Evolutionary conservation across 2,888 invertebrate genomes (phyloP).

Genomic region (Tetramorium bicarinatum): DNA sequence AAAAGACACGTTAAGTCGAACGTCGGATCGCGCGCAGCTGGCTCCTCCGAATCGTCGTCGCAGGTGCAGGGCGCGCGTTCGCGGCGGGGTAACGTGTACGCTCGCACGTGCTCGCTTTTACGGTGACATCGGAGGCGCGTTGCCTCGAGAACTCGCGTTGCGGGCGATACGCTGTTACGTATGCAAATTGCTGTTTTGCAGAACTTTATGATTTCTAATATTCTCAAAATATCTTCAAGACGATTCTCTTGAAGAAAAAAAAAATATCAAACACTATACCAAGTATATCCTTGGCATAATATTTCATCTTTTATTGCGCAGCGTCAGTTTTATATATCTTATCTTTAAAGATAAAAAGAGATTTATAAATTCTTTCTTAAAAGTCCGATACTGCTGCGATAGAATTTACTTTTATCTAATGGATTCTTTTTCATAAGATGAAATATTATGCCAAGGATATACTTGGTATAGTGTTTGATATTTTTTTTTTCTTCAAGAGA

Average conservation of each 20-base stretch:
- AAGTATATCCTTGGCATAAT: neutral
- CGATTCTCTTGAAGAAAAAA: neutral
- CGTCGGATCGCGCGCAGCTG: conserved; percentile 66
- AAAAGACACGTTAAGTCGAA: conserved; percentile 20
- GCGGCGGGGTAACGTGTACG: neutral
- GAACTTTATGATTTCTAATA: neutral
- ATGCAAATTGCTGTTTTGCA: neutral
- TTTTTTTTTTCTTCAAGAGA: too few relatives aligned
- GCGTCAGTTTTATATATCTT: neutral
- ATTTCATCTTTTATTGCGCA: neutral
- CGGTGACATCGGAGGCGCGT: conserved; percentile 24
- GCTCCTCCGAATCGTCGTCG: conserved; percentile 62
- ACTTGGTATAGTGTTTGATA: too few relatives aligned
- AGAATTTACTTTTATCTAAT: neutral
- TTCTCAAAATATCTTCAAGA: neutral
- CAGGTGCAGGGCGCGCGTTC: conserved; percentile 62
- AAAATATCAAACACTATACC: neutral
- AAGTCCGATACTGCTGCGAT: neutral
- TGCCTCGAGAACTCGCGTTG: neutral
- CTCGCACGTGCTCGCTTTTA: conserved; percentile 35
- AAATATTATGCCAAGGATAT: too few relatives aligned
- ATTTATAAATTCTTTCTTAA: neutral
- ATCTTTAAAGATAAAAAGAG: neutral
- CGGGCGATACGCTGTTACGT: neutral
- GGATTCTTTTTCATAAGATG: neutral